These are phyloP conservation scores for Lycopodina hypogea DNA, from an alignment of 37 sponge, comb jelly and placozoan species.

Conservation along the genomic window DNA sequence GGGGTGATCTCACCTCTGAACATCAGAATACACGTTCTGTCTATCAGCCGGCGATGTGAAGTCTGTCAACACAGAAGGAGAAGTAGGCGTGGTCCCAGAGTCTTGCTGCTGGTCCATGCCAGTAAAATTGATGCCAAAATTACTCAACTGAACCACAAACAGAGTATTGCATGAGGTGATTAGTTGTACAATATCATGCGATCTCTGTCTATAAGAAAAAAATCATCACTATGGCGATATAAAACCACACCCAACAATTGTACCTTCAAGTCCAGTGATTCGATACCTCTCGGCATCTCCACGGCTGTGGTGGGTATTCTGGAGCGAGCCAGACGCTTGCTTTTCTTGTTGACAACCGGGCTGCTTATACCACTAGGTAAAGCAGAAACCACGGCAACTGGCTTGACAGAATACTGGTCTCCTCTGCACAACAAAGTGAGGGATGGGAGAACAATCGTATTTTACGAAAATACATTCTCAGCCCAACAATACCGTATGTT, in stretches of 20 bases:
- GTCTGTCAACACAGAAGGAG: not conserved
- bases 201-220: too few relatives aligned
- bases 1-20: not conserved
- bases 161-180: not conserved
- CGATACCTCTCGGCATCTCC: constrained; percentile 52
- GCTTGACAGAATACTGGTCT: not conserved
- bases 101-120: constrained; percentile 1
- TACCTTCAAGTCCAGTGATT: constrained; percentile 38
- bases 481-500: too few relatives aligned
- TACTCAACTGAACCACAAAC: not conserved
- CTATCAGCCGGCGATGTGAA: not conserved
- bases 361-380: too few relatives aligned
- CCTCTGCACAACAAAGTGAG: not conserved
- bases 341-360: not conserved
- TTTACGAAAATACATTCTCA: not conserved
- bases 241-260: too few relatives aligned
- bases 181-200: too few relatives aligned
- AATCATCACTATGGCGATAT: too few relatives aligned
- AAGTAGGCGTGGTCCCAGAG: not conserved
- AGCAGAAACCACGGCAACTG: not conserved
- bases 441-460: not conserved
- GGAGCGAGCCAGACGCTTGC: constrained; percentile 33
- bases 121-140: constrained; percentile 26
- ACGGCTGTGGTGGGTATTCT: constrained; percentile 53
- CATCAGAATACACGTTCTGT: not conserved